A percentile compares a stretch with the other conserved stretches of the same genome.
Conservation (phyloP, 2,888 invertebrate genomes). For the Callosobruchus maculatus region DNA sequence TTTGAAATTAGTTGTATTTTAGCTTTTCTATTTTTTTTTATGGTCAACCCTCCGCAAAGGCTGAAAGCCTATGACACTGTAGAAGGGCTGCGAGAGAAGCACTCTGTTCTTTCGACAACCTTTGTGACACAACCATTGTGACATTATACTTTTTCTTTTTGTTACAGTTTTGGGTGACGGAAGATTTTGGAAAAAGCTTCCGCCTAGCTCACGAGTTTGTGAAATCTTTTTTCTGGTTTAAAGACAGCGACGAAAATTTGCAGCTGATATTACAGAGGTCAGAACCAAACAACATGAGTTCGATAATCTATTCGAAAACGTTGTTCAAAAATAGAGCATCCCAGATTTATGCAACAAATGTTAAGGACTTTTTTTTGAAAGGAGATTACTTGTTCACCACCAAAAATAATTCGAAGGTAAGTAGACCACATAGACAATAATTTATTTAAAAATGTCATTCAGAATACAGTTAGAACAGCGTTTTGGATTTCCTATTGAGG, state of each 20-base stretch:
- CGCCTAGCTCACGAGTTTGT: slow-evolving; percentile 66
- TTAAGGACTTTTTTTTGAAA: slow-evolving; percentile 78
- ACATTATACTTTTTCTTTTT: no score
- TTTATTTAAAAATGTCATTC: neutral
- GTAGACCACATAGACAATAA: slow-evolving; percentile 25
- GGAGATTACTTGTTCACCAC: slow-evolving; percentile 85
- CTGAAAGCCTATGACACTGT: no score
- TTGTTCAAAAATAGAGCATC: slow-evolving; percentile 33
- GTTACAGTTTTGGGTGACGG: slow-evolving; percentile 70
- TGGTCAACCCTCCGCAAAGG: no score
- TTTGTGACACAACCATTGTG: no score
- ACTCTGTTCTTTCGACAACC: no score
- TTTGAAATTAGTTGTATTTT: no score
- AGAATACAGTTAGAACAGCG: no score
- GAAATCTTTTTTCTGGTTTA: slow-evolving; percentile 74
- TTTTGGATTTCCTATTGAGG: neutral
- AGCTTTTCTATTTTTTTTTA: no score
- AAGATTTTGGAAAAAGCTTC: slow-evolving; percentile 73
- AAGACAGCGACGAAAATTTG: slow-evolving; percentile 42
- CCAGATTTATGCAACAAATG: slow-evolving; percentile 51
- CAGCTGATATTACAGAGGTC: slow-evolving; percentile 68
- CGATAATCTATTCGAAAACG: slow-evolving; percentile 48
- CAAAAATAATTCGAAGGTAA: slow-evolving; percentile 60
- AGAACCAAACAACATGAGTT: slow-evolving; percentile 58
- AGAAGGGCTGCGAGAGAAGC: no score